phyloP scores from a whole-genome alignment of 2,888 invertebrate genomes.

The Dolichomitus sp. region DNA sequence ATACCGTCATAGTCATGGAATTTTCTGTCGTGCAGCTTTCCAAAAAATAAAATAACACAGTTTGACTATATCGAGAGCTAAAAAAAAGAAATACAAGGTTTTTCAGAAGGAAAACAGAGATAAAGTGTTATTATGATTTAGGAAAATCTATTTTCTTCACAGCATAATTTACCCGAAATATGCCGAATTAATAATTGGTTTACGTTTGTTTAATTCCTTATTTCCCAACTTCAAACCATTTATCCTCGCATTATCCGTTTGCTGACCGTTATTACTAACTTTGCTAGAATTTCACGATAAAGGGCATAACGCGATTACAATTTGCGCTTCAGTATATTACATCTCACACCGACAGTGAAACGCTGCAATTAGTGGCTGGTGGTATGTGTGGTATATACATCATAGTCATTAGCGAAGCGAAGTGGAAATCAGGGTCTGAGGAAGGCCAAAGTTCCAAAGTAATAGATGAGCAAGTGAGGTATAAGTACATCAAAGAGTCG shows the following conservation, averaged over 20 bases:
- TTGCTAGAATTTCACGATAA: neutral
- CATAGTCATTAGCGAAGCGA: conserved; percentile 5
- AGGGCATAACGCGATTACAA: neutral
- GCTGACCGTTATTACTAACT: conserved; percentile 1
- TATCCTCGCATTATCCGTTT: neutral
- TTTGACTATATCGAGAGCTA: too few species aligned
- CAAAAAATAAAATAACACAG: too few species aligned
- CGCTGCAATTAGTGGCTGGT: neutral
- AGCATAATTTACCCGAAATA: neutral
- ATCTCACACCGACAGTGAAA: conserved; percentile 1
- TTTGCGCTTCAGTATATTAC: neutral
- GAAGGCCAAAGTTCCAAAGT: conserved; percentile 4
- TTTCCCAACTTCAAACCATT: neutral
- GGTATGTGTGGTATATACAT: neutral
- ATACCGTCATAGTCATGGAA: too few species aligned
- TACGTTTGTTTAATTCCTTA: neutral
- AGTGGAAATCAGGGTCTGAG: conserved; percentile 17
- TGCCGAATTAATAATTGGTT: neutral
- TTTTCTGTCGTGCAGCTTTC: too few species aligned
- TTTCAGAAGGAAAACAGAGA: too few species aligned
- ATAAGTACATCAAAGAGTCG: neutral
- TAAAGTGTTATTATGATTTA: too few species aligned
- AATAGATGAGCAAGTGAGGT: neutral
- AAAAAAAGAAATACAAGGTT: too few species aligned
- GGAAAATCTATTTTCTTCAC: too few species aligned